Conservation (phyloP, 2,888 invertebrate genomes). For the Brenthis hecate region DNA sequence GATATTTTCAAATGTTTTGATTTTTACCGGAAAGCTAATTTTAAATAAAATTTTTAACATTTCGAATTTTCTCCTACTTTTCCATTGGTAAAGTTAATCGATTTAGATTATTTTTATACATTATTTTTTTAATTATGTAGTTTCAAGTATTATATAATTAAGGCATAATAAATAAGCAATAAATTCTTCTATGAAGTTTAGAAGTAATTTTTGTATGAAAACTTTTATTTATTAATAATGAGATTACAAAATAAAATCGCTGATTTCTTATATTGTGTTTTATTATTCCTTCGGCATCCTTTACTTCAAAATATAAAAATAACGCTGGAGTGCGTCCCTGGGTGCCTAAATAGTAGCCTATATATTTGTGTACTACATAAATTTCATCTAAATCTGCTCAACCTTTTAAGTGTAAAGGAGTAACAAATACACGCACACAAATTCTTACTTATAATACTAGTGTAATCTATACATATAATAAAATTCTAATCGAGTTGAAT, state of each 20-base stretch:
- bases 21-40: constrained; percentile 4
- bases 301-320: too few species aligned
- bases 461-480: too few species aligned
- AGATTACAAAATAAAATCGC: constrained; percentile 69
- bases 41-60: not conserved
- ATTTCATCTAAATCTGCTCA: too few species aligned
- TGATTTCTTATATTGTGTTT: constrained; percentile 55
- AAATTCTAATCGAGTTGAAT: too few species aligned
- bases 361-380: too few species aligned
- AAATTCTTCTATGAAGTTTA: constrained; percentile 45
- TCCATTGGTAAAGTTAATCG: constrained; percentile 49
- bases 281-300: constrained; percentile 34
- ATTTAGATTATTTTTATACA: constrained; percentile 60
- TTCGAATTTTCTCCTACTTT: constrained; percentile 29
- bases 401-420: too few species aligned
- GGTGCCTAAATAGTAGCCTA: too few species aligned
- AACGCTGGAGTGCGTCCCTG: too few species aligned
- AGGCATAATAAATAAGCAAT: constrained; percentile 48
- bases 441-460: too few species aligned
- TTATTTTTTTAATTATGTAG: constrained; percentile 53
- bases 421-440: too few species aligned
- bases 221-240: constrained; percentile 69
- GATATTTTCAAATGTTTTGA: constrained; percentile 2
- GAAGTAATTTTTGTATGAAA: constrained; percentile 71
- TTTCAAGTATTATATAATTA: constrained; percentile 64